Percentiles rank a stretch among this genome's conserved stretches.
These are phyloP conservation scores for Babyrousa celebensis DNA, from an alignment of 2,797 vertebrate species.

Conservation along the genomic window DNA sequence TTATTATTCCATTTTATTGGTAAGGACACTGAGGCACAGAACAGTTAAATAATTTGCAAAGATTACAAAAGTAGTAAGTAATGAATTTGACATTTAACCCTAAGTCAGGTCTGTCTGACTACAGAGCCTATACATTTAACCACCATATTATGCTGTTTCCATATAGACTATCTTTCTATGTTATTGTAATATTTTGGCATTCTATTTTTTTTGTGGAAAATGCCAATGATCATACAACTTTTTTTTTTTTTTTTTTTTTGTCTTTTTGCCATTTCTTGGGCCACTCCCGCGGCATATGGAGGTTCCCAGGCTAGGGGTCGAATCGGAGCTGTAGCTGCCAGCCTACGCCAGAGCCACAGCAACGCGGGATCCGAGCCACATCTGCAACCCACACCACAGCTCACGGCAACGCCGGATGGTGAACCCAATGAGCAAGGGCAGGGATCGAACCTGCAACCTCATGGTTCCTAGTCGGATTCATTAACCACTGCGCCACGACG, in stretches of 20 bases:
- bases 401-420: no score
- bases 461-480: no score
- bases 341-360: no score
- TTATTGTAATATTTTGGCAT: constrained; percentile 17
- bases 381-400: no score
- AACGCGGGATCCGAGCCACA: no score
- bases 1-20: constrained; percentile 51
- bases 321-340: no score
- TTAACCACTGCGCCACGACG: no score
- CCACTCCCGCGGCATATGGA: no score
- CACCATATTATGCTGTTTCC: background rate
- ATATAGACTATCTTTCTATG: background rate
- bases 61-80: constrained; percentile 22
- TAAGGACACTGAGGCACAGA: background rate
- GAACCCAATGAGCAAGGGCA: no score
- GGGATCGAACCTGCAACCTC: no score
- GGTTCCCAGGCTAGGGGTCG: no score
- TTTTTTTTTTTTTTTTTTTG: background rate
- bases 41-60: constrained; percentile 38
- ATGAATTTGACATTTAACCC: constrained; percentile 39
- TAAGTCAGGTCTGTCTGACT: background rate
- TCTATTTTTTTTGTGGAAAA: constrained; percentile 29
- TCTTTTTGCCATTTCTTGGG: no score
- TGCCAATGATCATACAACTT: background rate
- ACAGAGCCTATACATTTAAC: background rate